Percentiles rank a stretch among this genome's conserved stretches.
Evolutionary conservation across 2,113 vertebrate species (phyloP).

Genomic region (Triplophysa rosa): DNA sequence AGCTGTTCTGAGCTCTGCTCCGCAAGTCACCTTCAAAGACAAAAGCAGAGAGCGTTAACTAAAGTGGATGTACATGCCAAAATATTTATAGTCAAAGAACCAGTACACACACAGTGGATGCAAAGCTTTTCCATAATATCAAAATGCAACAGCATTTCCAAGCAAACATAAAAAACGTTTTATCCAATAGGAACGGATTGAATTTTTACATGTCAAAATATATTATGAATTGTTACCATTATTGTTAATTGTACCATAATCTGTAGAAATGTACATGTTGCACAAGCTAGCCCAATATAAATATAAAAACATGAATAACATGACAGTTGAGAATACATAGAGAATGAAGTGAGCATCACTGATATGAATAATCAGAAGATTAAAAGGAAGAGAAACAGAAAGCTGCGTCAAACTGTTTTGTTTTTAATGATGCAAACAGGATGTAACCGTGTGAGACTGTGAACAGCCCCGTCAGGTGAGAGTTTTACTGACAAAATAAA

Average conservation of each 20-base stretch:
- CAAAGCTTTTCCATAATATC: no score
- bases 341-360: neutral
- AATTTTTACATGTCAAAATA: no score
- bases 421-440: constrained; percentile 45
- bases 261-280: no score
- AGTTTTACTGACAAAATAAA: neutral
- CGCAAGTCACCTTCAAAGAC: constrained; percentile 47
- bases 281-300: no score
- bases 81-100: no score
- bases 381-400: constrained; percentile 14
- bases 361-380: constrained; percentile 6
- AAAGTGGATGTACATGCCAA: neutral
- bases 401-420: constrained; percentile 25
- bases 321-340: neutral
- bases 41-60: constrained; percentile 28
- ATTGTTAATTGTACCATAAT: no score
- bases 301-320: neutral
- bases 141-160: no score
- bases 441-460: constrained; percentile 20
- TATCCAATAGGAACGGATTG: no score
- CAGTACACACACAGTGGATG: no score
- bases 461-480: neutral
- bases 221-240: no score
- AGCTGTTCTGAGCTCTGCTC: constrained; percentile 28
- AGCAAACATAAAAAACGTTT: no score